Conservation (phyloP, 1,140 invertebrate species). For the Formica selysi region DNA sequence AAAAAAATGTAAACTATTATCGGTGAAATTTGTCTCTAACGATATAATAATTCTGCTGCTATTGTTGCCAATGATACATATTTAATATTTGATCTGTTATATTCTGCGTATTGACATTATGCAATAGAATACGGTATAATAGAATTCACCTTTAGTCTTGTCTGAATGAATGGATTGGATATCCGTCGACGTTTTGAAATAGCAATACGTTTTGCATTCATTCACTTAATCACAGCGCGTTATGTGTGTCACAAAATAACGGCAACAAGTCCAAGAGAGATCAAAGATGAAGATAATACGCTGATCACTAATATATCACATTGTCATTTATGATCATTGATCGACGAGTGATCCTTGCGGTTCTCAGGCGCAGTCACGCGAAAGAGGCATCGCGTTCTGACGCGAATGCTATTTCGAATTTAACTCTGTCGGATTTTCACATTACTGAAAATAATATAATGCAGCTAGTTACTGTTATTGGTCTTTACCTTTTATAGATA, state of each 20-base stretch:
- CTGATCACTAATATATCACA: conserved; percentile 57
- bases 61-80: not conserved
- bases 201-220: conserved; percentile 45
- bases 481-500: conserved; percentile 33
- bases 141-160: conserved; percentile 54
- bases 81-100: not conserved
- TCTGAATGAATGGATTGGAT: conserved; percentile 39
- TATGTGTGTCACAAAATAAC: conserved; percentile 38
- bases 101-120: not conserved
- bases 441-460: conserved; percentile 34
- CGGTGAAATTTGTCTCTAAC: not conserved
- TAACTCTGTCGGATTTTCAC: conserved; percentile 46
- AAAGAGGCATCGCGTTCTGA: not conserved
- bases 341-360: conserved; percentile 44
- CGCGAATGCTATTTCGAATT: conserved; percentile 16
- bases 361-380: conserved; percentile 23
- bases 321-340: conserved; percentile 55
- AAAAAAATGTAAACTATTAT: not conserved
- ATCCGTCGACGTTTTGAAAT: conserved; percentile 42
- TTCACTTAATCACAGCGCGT: conserved; percentile 39
- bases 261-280: conserved; percentile 41
- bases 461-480: conserved; percentile 48
- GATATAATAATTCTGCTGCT: not conserved
- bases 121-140: conserved; percentile 11
- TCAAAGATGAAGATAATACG: conserved; percentile 56